phyloP scores from a whole-genome alignment of 1,140 invertebrate species.

The Drosophila sturtevanti region DNA sequence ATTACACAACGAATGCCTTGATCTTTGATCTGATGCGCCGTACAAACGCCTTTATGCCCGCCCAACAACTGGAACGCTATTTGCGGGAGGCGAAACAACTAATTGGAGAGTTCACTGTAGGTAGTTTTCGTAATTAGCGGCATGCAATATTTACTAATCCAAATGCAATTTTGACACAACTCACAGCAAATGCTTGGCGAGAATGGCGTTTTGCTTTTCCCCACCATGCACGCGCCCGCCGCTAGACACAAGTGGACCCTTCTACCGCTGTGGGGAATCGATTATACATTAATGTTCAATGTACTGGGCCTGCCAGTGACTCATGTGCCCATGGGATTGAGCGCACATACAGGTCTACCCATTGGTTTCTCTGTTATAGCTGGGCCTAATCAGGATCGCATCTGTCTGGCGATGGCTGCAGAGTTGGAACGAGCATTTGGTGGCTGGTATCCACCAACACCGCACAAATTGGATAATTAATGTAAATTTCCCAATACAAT shows the following conservation, averaged over 20 bases:
- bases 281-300: conserved; percentile 90
- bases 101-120: conserved; percentile 55
- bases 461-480: conserved; percentile 24
- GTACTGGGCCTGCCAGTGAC: conserved; percentile 89
- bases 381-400: conserved; percentile 87
- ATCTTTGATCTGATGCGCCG: conserved; percentile 66
- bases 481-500: not conserved
- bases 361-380: conserved; percentile 89
- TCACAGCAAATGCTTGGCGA: conserved; percentile 85
- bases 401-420: conserved; percentile 89
- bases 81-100: conserved; percentile 27
- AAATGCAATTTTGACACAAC: not conserved
- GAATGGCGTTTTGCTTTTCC: conserved; percentile 90
- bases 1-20: conserved; percentile 58
- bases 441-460: conserved; percentile 86
- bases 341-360: conserved; percentile 86
- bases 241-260: conserved; percentile 86
- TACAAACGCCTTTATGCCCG: conserved; percentile 58
- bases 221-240: conserved; percentile 87
- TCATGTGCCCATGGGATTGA: conserved; percentile 88
- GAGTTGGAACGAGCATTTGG: conserved; percentile 92
- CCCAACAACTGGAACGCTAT: conserved; percentile 37
- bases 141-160: not conserved
- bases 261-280: conserved; percentile 85
- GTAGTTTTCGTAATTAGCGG: conserved; percentile 20